These are phyloP conservation scores for Semnornis frantzii DNA, from an alignment of 2,113 vertebrate species.

Conservation along the genomic window DNA sequence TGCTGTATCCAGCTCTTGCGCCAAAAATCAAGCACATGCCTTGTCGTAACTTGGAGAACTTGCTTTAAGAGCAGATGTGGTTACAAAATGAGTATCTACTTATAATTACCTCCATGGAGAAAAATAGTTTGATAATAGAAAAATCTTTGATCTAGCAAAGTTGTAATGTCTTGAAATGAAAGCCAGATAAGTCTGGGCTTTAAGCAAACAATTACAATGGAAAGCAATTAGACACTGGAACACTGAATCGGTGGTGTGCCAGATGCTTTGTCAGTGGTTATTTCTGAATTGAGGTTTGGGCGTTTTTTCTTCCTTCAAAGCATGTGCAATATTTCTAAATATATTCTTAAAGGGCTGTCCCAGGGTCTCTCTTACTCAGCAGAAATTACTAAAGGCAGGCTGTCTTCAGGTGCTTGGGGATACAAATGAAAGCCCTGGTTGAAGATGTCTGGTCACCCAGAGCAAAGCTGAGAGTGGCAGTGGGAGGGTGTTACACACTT, in stretches of 20 bases:
- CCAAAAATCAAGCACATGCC: conserved; percentile 26
- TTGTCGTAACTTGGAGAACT: neutral
- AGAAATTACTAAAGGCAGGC: neutral
- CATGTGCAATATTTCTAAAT: neutral
- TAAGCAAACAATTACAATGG: conserved; percentile 23
- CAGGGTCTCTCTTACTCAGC: neutral
- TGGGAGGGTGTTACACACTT: fast-evolving
- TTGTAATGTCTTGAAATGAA: neutral
- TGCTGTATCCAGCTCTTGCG: conserved; percentile 17
- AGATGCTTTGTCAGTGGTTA: neutral
- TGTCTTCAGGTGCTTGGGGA: neutral
- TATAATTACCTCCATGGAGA: conserved; percentile 26
- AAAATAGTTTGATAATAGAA: conserved; percentile 32
- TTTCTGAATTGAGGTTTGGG: neutral
- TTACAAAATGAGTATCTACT: neutral
- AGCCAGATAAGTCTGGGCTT: conserved; percentile 13
- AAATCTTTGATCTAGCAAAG: conserved; percentile 38
- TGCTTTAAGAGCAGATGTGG: neutral
- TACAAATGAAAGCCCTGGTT: neutral
- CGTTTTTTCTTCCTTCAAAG: neutral
- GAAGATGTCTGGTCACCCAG: neutral
- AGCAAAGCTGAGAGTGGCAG: neutral
- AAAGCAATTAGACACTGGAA: neutral
- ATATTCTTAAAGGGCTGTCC: neutral
- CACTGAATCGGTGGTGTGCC: neutral